A percentile compares a stretch with the other conserved stretches of the same genome.
Evolutionary conservation across 1,140 invertebrate species (phyloP).

Genomic region (Drosophila ironensis): DNA sequence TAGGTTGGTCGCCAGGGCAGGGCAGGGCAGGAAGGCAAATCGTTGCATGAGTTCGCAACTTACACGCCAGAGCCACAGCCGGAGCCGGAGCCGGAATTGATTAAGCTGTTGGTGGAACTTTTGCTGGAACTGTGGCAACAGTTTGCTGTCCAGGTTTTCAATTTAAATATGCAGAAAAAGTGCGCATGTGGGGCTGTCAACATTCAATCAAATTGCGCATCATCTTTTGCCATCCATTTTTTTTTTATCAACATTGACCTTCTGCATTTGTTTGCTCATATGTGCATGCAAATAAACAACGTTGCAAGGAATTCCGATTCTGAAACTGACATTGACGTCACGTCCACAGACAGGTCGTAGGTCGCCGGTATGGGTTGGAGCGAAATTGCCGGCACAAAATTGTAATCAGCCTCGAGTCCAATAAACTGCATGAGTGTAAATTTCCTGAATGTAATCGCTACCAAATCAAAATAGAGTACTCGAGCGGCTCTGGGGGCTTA

Average conservation of each 20-base stretch:
- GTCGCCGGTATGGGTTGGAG: not conserved
- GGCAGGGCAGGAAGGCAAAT: constrained; percentile 8
- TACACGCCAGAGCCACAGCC: constrained; percentile 22
- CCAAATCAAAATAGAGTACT: constrained; percentile 42
- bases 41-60: constrained; percentile 61
- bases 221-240: not conserved
- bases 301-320: not conserved
- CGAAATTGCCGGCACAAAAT: constrained; percentile 57
- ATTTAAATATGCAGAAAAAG: not conserved
- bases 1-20: not conserved
- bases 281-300: constrained; percentile 36
- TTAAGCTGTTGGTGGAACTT: constrained; percentile 26
- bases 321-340: constrained; percentile 37
- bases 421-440: constrained; percentile 58
- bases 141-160: not conserved
- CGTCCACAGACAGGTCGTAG: constrained; percentile 12
- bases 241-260: constrained; percentile 18
- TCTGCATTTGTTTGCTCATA: constrained; percentile 36
- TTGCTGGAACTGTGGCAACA: constrained; percentile 1
- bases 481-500: constrained; percentile 39
- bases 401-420: constrained; percentile 61
- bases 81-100: no score
- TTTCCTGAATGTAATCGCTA: constrained; percentile 66
- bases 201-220: constrained; percentile 21
- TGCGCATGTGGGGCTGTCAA: constrained; percentile 3